Evolutionary conservation across 2,888 invertebrate species (phyloP).

Genomic region (Ceraclea dissimilis): DNA sequence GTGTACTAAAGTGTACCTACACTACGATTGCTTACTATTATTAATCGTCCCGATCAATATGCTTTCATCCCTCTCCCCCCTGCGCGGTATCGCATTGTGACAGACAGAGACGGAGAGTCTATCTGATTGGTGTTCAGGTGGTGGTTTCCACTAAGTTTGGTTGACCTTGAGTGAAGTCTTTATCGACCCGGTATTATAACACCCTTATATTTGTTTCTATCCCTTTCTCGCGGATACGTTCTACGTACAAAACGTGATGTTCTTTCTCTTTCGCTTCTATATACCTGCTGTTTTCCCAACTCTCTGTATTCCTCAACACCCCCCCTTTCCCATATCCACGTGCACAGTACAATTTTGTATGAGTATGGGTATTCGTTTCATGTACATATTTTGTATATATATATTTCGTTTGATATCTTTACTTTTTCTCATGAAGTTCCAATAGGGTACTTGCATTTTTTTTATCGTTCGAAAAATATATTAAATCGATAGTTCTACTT

Average conservation of each 20-base stretch:
- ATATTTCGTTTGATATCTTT: too few relatives aligned
- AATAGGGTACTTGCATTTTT: too few relatives aligned
- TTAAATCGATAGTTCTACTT: too few relatives aligned
- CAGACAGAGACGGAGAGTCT: not conserved
- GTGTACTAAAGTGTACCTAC: too few relatives aligned
- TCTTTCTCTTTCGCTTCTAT: not conserved
- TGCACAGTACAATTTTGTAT: too few relatives aligned
- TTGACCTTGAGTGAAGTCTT: slow-evolving; percentile 1
- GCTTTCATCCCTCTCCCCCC: not conserved
- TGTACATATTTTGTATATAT: too few relatives aligned
- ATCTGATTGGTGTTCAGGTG: not conserved
- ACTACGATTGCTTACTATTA: not conserved
- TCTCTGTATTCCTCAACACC: too few relatives aligned
- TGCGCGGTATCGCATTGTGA: not conserved
- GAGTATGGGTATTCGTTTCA: too few relatives aligned
- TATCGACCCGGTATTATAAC: not conserved
- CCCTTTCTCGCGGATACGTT: not conserved
- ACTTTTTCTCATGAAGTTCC: too few relatives aligned
- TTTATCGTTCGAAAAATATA: too few relatives aligned
- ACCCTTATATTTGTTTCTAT: not conserved
- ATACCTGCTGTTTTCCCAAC: too few relatives aligned
- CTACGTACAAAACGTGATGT: not conserved
- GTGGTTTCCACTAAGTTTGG: not conserved
- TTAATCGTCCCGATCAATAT: not conserved
- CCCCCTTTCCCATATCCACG: too few relatives aligned